Base-by-base conservation (phyloP, 2,888 invertebrate species). In the Tortricodes alternella region DNA sequence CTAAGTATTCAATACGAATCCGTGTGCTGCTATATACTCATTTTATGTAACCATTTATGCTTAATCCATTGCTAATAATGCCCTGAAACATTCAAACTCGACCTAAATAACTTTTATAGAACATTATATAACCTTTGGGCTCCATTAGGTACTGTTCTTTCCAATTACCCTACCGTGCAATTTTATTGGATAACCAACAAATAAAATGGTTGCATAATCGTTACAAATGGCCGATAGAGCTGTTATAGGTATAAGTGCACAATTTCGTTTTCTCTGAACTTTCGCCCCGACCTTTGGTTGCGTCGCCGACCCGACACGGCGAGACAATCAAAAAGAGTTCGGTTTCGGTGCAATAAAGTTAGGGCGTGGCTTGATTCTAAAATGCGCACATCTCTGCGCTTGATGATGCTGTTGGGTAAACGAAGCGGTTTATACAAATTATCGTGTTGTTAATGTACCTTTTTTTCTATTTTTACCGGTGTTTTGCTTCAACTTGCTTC, bases 241-340 rank as follows among this genome's bases (percentile, higher is more conserved):
- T 44, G 50, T 56, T 37, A 37, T 23, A n/a, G 55, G 52, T 44
- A 59, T 63, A 58, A 62, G 63, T 53, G 63, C 49, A 67, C 73
- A 74, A 66, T 73, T 72, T 70, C 66, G 74, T 76, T 80, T 79
- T 79, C 80, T 71, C 74, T 78, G 78, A 79, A 84, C 85, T 85
- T 85, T 86, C 83, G 76, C 81, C 77, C 68, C 65, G 41, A 53
- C 53, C 55, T 55, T 62, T 74, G 74, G 76, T 77, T 77, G 75
- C 78, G 73, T 62, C 70, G 64, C 65, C 55, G 60, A 62, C 74
- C 75, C 76, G 74, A 73, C 72, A 71, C 61, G 58, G 35, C 55
- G 58, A 19, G 39, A 34, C 50, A 23, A 39, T 46, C 32, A 48
- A 41, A 41, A 48, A 32, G 9, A 21, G 29, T 38, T 19, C 32